Conservation (phyloP, 1,140 invertebrate species). For the Hetaerina americana region DNA sequence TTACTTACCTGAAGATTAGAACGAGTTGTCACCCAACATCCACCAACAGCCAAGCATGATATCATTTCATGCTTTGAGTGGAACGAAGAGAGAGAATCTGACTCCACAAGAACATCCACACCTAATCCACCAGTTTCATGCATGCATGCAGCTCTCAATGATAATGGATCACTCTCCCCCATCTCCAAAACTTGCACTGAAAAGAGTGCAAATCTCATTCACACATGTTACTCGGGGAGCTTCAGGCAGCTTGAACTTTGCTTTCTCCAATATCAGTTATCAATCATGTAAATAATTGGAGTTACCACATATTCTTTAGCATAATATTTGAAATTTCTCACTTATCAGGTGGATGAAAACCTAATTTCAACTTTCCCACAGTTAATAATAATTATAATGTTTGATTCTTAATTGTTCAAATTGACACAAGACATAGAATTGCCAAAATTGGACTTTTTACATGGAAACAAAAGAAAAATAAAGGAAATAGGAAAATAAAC, state of each 20-base stretch:
- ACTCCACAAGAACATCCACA: slow-evolving; percentile 31
- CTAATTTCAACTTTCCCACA: too few relatives aligned
- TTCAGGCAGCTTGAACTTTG: too few relatives aligned
- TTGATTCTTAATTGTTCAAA: too few relatives aligned
- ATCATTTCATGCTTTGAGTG: slow-evolving; percentile 36
- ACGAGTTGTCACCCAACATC: slow-evolving; percentile 35
- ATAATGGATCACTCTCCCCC: slow-evolving; percentile 25
- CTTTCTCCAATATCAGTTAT: too few relatives aligned
- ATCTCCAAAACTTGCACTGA: slow-evolving; percentile 32
- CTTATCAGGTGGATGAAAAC: too few relatives aligned
- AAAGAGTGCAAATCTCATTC: too few relatives aligned
- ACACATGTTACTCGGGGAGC: too few relatives aligned
- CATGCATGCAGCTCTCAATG: slow-evolving; percentile 28
- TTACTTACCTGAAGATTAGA: slow-evolving; percentile 31
- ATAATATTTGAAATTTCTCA: not conserved
- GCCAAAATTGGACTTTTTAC: too few relatives aligned
- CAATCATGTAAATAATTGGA: not conserved
- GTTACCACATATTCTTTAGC: not conserved
- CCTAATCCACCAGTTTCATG: slow-evolving; percentile 35
- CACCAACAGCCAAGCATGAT: slow-evolving; percentile 33
- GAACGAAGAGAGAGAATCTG: slow-evolving; percentile 5
- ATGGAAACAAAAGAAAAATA: too few relatives aligned
- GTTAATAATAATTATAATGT: too few relatives aligned
- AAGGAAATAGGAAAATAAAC: too few relatives aligned
- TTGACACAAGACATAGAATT: too few relatives aligned